Conservation (phyloP, 2,888 invertebrate genomes). For the Portevinia maculata region DNA sequence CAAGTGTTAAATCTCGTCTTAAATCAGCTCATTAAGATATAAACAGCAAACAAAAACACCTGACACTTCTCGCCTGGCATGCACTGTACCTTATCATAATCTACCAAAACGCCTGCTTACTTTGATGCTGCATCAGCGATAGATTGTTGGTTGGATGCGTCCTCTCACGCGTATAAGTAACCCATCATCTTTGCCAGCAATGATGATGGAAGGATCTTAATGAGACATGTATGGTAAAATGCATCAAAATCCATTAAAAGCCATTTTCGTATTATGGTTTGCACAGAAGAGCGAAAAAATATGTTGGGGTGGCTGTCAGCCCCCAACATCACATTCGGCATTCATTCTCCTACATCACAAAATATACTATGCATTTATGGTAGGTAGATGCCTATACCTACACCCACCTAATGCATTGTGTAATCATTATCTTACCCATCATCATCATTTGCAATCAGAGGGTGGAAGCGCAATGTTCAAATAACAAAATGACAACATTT, state of each 20-base stretch:
- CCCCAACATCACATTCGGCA: constrained; percentile 46
- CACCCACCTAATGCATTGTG: constrained; percentile 72
- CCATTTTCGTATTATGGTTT: constrained; percentile 79
- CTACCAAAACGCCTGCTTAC: constrained; percentile 28
- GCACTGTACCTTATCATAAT: constrained; percentile 19
- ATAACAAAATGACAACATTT: constrained; percentile 72
- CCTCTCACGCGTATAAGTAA: constrained; percentile 67
- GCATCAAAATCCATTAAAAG: constrained; percentile 81
- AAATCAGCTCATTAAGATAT: too few relatives aligned
- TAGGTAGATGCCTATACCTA: background rate
- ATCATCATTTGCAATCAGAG: constrained; percentile 67
- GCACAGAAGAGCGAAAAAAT: constrained; percentile 55
- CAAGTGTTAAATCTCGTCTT: too few relatives aligned
- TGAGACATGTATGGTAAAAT: constrained; percentile 66
- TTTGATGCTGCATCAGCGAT: constrained; percentile 56
- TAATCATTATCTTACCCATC: constrained; percentile 71
- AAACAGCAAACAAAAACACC: background rate
- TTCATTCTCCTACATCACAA: constrained; percentile 7
- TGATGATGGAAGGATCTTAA: constrained; percentile 60
- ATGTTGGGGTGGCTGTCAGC: background rate
- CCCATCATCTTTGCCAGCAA: constrained; percentile 54
- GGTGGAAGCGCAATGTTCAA: constrained; percentile 62
- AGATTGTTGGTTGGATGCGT: constrained; percentile 56
- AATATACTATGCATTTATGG: background rate
- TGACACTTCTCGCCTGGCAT: background rate